Base-by-base conservation (phyloP, 2,888 invertebrate genomes). In the Sphecodes monilicornis region DNA sequence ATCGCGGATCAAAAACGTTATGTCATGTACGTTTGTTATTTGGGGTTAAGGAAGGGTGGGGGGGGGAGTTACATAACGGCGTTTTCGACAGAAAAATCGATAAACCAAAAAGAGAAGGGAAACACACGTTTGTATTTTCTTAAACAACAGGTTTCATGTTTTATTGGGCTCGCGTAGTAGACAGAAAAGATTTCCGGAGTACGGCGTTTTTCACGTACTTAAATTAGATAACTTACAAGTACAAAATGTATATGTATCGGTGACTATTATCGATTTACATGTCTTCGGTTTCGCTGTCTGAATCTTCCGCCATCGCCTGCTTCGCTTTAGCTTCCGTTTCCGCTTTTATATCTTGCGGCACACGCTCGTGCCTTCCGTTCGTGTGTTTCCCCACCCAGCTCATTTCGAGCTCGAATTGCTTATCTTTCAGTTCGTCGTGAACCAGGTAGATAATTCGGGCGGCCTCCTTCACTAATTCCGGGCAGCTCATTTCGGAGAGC, bases 361-460 rank as follows among this genome's bases (percentile, higher is more conserved):
- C 98, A 82, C 97, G 95, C 92, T 97, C 96, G 95, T 99, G 98
- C 77, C 96, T 95, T 0, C 99, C 99, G 26, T 97, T 96, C 0
- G 97, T 97, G 84, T 97, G 97, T 91, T 97, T 97, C 76, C 98
- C 98, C 22, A 99, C 98, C 98, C 99, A 98, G 77, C 99, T 98
- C 92, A 99, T 96, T 95, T 99, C 99, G 91, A 99, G 95, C 93
- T 99, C 99, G 94, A 99, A 99, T 91, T 98, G 97, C 95, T 98
- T 98, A 95, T 98, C 98, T 95, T 99, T 99, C 8, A 99, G 96
- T 94, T 99, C 98, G 94, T 98, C 98, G 91, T 98, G 98, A 1
- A 98, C 98, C 74, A 98, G 95, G 93, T 98, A 98, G 93, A 98
- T 97, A 88, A 98, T 98, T 96, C 98, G 98, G 29, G 99, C 99